These are phyloP conservation scores for Melinopterus prodromus DNA, from an alignment of 2,888 invertebrate species.

Conservation along the genomic window DNA sequence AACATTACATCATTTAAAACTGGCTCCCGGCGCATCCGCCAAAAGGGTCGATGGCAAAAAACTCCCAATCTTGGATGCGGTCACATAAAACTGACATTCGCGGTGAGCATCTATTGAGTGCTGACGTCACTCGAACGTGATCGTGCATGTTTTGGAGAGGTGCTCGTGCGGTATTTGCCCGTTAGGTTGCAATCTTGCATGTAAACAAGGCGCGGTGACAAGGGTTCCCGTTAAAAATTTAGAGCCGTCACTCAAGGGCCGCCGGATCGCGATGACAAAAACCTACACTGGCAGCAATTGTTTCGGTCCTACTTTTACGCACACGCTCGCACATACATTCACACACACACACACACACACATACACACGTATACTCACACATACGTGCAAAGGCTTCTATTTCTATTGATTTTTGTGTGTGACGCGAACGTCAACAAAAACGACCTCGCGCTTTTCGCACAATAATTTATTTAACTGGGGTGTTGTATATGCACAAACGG, in stretches of 20 bases:
- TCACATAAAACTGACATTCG: not conserved
- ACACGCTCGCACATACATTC: not conserved
- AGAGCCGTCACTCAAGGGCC: not conserved
- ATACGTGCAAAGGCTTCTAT: not conserved
- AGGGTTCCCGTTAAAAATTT: slow-evolving; percentile 4
- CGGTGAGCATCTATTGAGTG: not conserved
- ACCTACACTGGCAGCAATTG: not conserved
- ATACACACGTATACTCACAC: not conserved
- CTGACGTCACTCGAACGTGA: not conserved
- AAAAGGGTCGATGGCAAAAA: no score
- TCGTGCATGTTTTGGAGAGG: not conserved
- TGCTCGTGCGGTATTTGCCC: not conserved
- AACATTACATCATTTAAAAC: no score
- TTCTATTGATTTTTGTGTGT: not conserved
- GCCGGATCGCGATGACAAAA: not conserved
- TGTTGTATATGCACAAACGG: not conserved
- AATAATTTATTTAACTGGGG: not conserved
- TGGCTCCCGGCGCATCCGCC: no score
- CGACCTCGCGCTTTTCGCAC: not conserved
- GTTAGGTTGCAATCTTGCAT: slow-evolving; percentile 4
- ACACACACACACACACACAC: not conserved
- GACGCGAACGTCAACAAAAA: not conserved
- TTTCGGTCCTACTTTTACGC: not conserved
- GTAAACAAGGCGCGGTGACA: slow-evolving; percentile 4
- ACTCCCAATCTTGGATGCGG: not conserved